phyloP scores from a whole-genome alignment of 2,797 vertebrate genomes.

The Anabacerthia variegaticeps region DNA sequence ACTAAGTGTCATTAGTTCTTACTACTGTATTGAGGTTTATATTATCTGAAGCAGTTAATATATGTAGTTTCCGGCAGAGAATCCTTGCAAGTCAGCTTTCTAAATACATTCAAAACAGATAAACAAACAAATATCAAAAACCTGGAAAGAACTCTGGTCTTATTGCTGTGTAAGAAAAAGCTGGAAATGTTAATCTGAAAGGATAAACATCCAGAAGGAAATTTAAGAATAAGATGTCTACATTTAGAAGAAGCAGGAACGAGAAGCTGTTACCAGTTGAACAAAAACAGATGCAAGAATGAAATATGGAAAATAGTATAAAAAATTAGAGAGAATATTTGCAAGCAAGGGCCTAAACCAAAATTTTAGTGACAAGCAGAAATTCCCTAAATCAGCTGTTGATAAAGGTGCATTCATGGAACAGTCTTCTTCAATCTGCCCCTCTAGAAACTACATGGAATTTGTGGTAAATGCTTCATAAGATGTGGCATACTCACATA shows the following conservation, averaged over 20 bases:
- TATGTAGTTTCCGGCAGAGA: neutral
- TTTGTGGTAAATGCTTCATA: neutral
- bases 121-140: neutral
- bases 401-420: accelerated
- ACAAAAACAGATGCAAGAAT: neutral
- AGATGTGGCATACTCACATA: neutral
- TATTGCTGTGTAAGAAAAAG: neutral
- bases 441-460: neutral
- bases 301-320: neutral
- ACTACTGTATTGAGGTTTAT: neutral
- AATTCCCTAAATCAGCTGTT: neutral
- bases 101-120: neutral
- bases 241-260: neutral
- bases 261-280: neutral
- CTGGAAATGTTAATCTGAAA: neutral
- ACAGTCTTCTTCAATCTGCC: accelerated
- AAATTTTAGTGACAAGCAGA: neutral
- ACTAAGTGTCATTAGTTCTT: neutral
- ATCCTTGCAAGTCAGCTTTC: neutral
- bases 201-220: neutral
- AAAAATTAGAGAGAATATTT: neutral
- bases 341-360: neutral
- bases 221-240: neutral
- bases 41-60: neutral
- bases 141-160: neutral